Conservation (phyloP, 30 jellyfish, hydroid and myxozoan species). For the Morbakka virulenta region DNA sequence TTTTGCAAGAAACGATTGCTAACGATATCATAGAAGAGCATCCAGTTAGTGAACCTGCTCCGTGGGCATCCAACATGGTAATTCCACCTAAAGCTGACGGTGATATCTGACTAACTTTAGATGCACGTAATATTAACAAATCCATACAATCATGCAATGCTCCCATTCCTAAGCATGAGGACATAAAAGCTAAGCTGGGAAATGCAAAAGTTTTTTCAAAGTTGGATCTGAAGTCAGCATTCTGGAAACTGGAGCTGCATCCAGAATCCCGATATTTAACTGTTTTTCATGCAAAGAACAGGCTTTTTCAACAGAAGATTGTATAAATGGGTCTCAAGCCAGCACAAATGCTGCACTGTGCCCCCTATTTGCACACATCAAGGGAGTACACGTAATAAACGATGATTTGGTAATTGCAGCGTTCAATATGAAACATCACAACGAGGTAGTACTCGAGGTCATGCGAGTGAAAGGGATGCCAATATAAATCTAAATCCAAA, state of each 20-base stretch:
- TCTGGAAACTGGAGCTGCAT: conserved; percentile 40
- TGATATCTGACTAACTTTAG: conserved; percentile 39
- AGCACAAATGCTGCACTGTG: conserved; percentile 37
- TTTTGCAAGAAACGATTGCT: too few species aligned
- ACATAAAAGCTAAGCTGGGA: conserved; percentile 24
- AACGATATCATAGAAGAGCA: too few species aligned
- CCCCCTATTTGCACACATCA: conserved; percentile 34
- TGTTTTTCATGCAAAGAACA: conserved; percentile 61
- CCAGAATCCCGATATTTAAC: conserved; percentile 43
- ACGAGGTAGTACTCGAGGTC: neutral
- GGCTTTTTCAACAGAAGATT: conserved; percentile 46
- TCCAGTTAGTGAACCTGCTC: too few species aligned
- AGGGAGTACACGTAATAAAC: conserved; percentile 27
- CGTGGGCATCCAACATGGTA: conserved; percentile 59
- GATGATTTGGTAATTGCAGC: conserved; percentile 61
- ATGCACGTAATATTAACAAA: conserved; percentile 19
- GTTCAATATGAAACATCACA: conserved; percentile 14
- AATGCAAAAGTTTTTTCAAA: conserved; percentile 52
- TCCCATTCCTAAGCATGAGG: conserved; percentile 63
- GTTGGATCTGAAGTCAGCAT: conserved; percentile 66
- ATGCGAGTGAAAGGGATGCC: neutral
- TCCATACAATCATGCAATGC: conserved; percentile 33
- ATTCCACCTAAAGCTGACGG: conserved; percentile 59
- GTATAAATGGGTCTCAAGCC: conserved; percentile 73
- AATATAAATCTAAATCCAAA: conserved; percentile 53